These are phyloP conservation scores for Gadus chalcogrammus DNA, from an alignment of 2,113 vertebrate genomes.

Conservation along the genomic window DNA sequence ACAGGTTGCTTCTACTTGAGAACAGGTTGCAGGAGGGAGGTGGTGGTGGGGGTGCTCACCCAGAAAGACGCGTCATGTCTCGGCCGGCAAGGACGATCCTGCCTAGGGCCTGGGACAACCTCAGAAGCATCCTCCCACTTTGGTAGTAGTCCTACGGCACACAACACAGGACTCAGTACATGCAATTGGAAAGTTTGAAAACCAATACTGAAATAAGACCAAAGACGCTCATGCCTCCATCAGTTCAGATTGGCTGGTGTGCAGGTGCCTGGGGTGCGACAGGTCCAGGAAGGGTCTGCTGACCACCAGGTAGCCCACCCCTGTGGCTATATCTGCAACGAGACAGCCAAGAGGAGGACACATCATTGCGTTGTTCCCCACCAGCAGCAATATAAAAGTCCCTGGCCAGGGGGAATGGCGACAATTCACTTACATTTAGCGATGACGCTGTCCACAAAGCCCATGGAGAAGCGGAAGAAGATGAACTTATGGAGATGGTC, in stretches of 20 bases:
- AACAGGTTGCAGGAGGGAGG: no score
- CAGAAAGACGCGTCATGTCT: slow-evolving; percentile 96
- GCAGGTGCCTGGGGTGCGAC: slow-evolving; percentile 82
- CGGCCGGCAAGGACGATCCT: slow-evolving; percentile 94
- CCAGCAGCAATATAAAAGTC: no score
- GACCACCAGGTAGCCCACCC: slow-evolving; percentile 94
- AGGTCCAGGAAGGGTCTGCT: slow-evolving; percentile 88
- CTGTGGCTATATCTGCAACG: slow-evolving; percentile 86
- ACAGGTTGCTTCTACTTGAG: no score
- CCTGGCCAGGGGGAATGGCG: no score
- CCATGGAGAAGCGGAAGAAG: slow-evolving; percentile 97
- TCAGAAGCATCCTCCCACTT: slow-evolving; percentile 94
- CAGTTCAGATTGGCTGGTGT: slow-evolving; percentile 87
- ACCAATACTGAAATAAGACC: no score
- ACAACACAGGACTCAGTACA: neutral
- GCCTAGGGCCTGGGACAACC: slow-evolving; percentile 95
- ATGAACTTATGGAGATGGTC: slow-evolving; percentile 96
- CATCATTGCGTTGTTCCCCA: no score
- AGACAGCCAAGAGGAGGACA: slow-evolving; percentile 17
- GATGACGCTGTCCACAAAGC: slow-evolving; percentile 93
- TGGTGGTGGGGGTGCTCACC: slow-evolving; percentile 66
- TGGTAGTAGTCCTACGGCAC: slow-evolving; percentile 92
- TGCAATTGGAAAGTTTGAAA: no score
- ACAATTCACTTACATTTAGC: slow-evolving; percentile 88
- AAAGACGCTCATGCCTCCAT: slow-evolving; percentile 76